A percentile compares a stretch with the other conserved stretches of the same genome.
Conservation (phyloP, 1,140 invertebrate species). For the Hyles vespertilio region DNA sequence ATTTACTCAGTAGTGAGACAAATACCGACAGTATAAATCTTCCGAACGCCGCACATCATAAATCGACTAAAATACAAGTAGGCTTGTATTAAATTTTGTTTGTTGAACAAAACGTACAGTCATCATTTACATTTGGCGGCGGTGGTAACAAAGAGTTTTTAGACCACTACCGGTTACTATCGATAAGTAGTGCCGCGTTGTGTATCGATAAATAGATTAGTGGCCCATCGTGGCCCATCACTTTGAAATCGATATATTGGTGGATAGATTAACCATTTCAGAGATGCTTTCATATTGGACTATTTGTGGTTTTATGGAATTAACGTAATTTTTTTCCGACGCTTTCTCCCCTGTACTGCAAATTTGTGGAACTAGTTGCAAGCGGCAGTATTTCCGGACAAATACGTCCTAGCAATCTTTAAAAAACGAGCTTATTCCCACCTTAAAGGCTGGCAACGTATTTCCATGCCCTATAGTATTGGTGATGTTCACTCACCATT, state of each 20-base stretch:
- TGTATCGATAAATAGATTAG: slow-evolving; percentile 67
- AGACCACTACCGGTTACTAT: slow-evolving; percentile 40
- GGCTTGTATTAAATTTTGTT: slow-evolving; percentile 29
- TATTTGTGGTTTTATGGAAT: too few species aligned
- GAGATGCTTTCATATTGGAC: neutral
- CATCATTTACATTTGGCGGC: slow-evolving; percentile 46
- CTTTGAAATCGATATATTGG: slow-evolving; percentile 55
- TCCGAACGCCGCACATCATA: neutral
- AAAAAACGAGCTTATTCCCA: too few species aligned
- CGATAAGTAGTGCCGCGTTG: slow-evolving; percentile 28
- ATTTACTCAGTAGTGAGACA: too few species aligned
- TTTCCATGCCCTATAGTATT: too few species aligned
- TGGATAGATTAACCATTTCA: neutral
- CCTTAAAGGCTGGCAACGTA: too few species aligned
- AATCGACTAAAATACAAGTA: slow-evolving; percentile 26
- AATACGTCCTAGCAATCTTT: too few species aligned
- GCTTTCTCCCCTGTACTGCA: too few species aligned
- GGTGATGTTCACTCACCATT: too few species aligned
- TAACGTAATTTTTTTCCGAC: too few species aligned
- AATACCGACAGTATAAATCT: too few species aligned
- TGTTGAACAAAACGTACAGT: slow-evolving; percentile 34
- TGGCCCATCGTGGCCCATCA: slow-evolving; percentile 23
- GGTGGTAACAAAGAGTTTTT: slow-evolving; percentile 10
- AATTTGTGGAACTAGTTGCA: too few species aligned
- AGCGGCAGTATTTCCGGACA: too few species aligned